Evolutionary conservation across 2,797 vertebrate genomes (phyloP).

Genomic region (Rhynchotus rufescens): DNA sequence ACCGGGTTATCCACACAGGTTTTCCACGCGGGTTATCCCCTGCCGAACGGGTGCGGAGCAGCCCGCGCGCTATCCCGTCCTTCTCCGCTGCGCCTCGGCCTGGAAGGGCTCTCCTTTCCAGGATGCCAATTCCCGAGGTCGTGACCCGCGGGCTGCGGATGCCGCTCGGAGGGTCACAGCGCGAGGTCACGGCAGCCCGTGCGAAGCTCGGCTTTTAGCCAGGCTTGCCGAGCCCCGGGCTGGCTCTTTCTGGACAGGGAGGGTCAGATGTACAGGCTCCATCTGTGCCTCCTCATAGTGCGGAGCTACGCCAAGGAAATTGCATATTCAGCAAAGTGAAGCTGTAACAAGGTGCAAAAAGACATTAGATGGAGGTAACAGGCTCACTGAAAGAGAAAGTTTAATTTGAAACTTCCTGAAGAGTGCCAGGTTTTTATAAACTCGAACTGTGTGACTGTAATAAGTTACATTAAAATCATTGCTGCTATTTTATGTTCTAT

Average conservation of each 20-base stretch:
- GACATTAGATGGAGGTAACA: not conserved
- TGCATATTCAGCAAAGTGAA: conserved; percentile 15
- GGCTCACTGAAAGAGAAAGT: not conserved
- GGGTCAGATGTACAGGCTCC: conserved; percentile 35
- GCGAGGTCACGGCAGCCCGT: conserved; percentile 72
- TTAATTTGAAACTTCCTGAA: not conserved
- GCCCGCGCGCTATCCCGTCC: conserved; percentile 1
- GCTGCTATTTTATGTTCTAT: not conserved
- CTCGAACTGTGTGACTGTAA: not conserved
- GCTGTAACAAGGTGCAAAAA: conserved; percentile 45
- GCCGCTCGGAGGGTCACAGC: conserved; percentile 76
- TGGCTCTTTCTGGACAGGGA: conserved; percentile 46
- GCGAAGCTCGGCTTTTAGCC: conserved; percentile 35
- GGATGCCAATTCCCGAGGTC: conserved; percentile 77
- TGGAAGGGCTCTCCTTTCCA: conserved; percentile 68
- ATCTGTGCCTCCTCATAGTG: conserved; percentile 31
- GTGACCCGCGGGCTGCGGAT: conserved; percentile 74
- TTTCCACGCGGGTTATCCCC: not conserved
- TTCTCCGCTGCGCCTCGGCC: conserved; percentile 71
- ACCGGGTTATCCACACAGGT: no score
- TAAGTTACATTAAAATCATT: not conserved
- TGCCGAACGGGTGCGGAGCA: no score
- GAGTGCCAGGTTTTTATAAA: not conserved
- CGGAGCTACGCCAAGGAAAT: conserved; percentile 49
- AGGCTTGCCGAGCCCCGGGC: conserved; percentile 17